Percentiles rank a stretch among this genome's conserved stretches.
Evolutionary conservation across 2,888 invertebrate genomes (phyloP).

Genomic region (Micoletzkya japonica): DNA sequence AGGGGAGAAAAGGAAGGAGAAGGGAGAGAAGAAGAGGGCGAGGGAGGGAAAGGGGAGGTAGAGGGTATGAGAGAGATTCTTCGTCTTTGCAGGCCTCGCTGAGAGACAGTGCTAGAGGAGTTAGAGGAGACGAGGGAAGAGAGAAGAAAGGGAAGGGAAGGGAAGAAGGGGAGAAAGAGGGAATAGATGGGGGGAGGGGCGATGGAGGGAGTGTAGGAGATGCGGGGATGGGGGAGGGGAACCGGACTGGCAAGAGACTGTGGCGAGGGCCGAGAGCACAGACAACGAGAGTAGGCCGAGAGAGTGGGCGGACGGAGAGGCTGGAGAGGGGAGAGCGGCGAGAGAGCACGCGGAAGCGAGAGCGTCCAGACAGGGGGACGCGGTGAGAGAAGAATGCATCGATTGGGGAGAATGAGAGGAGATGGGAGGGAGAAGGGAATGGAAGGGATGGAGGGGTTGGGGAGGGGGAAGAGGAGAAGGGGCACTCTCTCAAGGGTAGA

Average conservation of each 20-base stretch:
- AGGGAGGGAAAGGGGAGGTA: slow-evolving; percentile 1
- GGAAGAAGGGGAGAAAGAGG: slow-evolving; percentile 7
- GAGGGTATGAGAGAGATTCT: slow-evolving; percentile 4
- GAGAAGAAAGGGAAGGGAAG: slow-evolving; percentile 34
- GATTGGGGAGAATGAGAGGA: slow-evolving; percentile 3
- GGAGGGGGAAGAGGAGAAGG: slow-evolving; percentile 12
- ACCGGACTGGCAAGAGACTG: slow-evolving; percentile 7
- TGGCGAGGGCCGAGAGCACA: slow-evolving; percentile 18
- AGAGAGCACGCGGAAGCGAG: neutral
- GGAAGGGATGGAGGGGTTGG: slow-evolving; percentile 9
- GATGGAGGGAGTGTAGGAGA: slow-evolving; percentile 22
- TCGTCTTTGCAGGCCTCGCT: slow-evolving; percentile 1
- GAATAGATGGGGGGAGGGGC: neutral
- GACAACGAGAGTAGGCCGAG: slow-evolving; percentile 14
- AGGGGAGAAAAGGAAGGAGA: slow-evolving; percentile 7
- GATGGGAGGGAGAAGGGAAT: slow-evolving; percentile 4
- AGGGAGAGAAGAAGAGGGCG: slow-evolving; percentile 9
- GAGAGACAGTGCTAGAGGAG: neutral
- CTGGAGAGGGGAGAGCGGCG: neutral
- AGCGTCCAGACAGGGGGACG: slow-evolving; percentile 24
- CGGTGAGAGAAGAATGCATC: neutral
- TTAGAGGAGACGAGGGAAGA: slow-evolving; percentile 32
- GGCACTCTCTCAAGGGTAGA: neutral
- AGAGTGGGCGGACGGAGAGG: slow-evolving; percentile 11
- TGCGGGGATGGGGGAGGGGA: slow-evolving; percentile 6